These are phyloP conservation scores for Drosophila eohydei DNA, from an alignment of 2,888 invertebrate genomes.

Conservation along the genomic window DNA sequence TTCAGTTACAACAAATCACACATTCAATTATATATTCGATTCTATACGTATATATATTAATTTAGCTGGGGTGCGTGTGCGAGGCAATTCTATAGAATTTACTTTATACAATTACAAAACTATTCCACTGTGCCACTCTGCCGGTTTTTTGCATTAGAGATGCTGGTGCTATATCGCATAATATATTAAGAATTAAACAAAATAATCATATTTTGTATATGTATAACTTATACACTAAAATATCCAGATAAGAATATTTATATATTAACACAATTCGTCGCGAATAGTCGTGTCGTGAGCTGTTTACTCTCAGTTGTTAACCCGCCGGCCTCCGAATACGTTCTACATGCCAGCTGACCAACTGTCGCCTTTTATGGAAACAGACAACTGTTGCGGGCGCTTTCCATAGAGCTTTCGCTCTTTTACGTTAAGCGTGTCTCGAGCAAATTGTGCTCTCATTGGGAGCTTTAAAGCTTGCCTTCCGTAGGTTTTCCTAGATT, in stretches of 20 bases:
- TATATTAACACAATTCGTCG: neutral
- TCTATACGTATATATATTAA: slow-evolving; percentile 7
- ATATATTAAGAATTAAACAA: neutral
- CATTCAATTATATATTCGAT: slow-evolving; percentile 1
- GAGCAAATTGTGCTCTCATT: neutral
- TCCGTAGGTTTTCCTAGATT: neutral
- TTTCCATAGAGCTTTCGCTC: slow-evolving; percentile 1
- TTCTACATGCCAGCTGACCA: slow-evolving; percentile 10
- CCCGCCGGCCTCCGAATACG: slow-evolving; percentile 7
- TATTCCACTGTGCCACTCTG: slow-evolving; percentile 34
- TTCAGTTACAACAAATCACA: slow-evolving; percentile 12
- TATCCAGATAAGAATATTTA: slow-evolving; percentile 5
- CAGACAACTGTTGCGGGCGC: slow-evolving; percentile 12
- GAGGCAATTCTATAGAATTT: slow-evolving; percentile 17
- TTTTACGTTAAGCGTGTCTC: neutral
- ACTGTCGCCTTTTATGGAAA: slow-evolving; percentile 5
- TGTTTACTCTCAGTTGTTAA: slow-evolving; percentile 34
- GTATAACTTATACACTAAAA: neutral
- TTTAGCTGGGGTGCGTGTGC: neutral
- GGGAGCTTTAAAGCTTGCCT: neutral
- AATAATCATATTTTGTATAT: neutral
- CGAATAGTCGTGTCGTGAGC: slow-evolving; percentile 1
- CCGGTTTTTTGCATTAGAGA: slow-evolving; percentile 18
- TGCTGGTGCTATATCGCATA: slow-evolving; percentile 20
- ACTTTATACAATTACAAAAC: slow-evolving; percentile 5